These are phyloP conservation scores for Andrena cerasifolii DNA, from an alignment of 1,140 invertebrate genomes.

Conservation along the genomic window DNA sequence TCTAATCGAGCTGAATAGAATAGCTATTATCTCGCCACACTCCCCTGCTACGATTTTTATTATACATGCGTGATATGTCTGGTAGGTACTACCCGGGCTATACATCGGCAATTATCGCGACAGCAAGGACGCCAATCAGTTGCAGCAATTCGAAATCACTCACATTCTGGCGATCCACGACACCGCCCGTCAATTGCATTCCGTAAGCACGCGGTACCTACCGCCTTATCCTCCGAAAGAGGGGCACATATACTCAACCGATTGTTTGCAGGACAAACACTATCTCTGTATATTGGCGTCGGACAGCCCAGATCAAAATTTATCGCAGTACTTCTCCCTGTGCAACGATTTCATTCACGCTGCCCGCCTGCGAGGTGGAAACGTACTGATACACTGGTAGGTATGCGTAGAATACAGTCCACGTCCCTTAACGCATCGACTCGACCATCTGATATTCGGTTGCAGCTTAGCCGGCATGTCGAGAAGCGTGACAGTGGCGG, in stretches of 20 bases:
- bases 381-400: constrained; percentile 97
- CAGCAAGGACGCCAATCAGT: constrained; percentile 94
- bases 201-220: constrained; percentile 84
- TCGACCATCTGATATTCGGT: constrained; percentile 16
- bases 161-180: constrained; percentile 98
- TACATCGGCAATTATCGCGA: constrained; percentile 95
- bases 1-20: no score
- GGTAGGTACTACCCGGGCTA: constrained; percentile 91
- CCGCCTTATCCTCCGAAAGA: neutral
- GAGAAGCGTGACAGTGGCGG: constrained; percentile 95
- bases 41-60: neutral
- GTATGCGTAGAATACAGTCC: constrained; percentile 9
- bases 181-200: constrained; percentile 92
- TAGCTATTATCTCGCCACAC: neutral
- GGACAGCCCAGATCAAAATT: constrained; percentile 95
- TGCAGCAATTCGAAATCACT: constrained; percentile 94
- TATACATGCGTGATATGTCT: neutral
- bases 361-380: constrained; percentile 92
- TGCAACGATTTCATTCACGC: constrained; percentile 98
- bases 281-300: constrained; percentile 97
- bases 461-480: constrained; percentile 96
- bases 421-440: neutral
- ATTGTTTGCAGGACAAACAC: constrained; percentile 91
- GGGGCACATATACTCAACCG: neutral
- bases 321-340: constrained; percentile 94